Evolutionary conservation across 2,888 invertebrate genomes (phyloP), one percentile per base, ranked within the genome.

Genomic region (Prenolepis imparis): DNA sequence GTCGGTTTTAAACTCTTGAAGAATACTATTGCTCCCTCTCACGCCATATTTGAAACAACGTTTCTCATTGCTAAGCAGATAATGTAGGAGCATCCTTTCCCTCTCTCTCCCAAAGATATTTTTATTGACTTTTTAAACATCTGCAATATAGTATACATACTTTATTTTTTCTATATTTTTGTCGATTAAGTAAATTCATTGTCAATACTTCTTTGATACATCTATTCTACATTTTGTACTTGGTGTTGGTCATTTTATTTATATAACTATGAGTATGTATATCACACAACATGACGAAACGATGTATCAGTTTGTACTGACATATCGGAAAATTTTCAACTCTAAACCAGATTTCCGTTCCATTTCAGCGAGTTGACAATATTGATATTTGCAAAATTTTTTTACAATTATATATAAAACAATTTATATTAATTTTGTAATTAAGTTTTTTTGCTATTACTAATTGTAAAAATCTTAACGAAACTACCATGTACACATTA

Each of bases 51-150:
- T 86, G 85, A 84, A 84, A 84, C 55, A 68, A 44, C 64, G 61
- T 87, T 74, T 89, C 84, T 74, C 39, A 24, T 81, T 88, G 83
- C 88, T 90, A 88, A 88, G 85, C 67, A n/a, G 41, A 39, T 90
- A 90, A 91, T 90, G 90, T 91, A 91, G 92, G 87, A 91, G 92
- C 93, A 93, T 52, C 2, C 48, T 52, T 44, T 8, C 8, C 48
- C n/a, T 8, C 8, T 8, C 48, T 18, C n/a, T 52, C 48, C 94
- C 93, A 94, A 94, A 94, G 93, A 93, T 93, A 89, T 90, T 92
- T 92, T 91, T 92, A 90, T 90, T 87, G 86, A 86, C 87, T 86
- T 89, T 91, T 90, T 86, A 84, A 85, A 61, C 41, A 75, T 67
- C 57, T 74, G 83, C 78, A 82, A 83, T 87, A 57, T 84, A 86